Evolutionary conservation across 2,888 invertebrate species (phyloP).

Genomic region (Dascillus cervinus): DNA sequence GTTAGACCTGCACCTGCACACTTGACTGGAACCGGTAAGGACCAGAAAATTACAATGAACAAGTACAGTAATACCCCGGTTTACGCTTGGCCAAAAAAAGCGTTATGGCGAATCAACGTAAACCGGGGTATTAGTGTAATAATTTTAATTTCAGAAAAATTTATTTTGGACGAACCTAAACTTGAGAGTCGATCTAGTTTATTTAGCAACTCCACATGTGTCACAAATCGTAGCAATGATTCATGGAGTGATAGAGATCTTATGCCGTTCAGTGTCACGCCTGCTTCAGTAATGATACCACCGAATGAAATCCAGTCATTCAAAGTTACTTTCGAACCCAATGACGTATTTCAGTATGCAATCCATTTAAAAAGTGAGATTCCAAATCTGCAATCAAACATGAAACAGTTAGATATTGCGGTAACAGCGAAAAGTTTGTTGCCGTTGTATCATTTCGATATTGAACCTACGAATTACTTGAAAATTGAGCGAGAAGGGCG

Average conservation of each 20-base stretch:
- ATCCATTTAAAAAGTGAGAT: constrained; percentile 50
- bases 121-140: neutral
- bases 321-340: constrained; percentile 49
- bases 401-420: constrained; percentile 28
- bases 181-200: no score
- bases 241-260: constrained; percentile 22
- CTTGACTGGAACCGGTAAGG: constrained; percentile 15
- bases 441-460: constrained; percentile 63
- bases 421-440: constrained; percentile 54
- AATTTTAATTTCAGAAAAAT: constrained; percentile 16
- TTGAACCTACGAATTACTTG: constrained; percentile 58
- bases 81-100: neutral
- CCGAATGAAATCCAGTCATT: constrained; percentile 42
- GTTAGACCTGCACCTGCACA: constrained; percentile 6
- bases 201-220: constrained; percentile 20
- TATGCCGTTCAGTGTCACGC: constrained; percentile 48
- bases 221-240: constrained; percentile 14
- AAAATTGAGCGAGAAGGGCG: constrained; percentile 43
- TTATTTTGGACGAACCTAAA: constrained; percentile 8
- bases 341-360: constrained; percentile 47
- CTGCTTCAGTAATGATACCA: constrained; percentile 41
- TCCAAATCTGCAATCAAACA: constrained; percentile 45
- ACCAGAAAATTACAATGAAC: neutral
- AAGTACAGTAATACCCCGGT: neutral
- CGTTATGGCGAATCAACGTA: no score